Conservation (phyloP, 2,113 vertebrate species). For the Ondatra zibethicus region DNA sequence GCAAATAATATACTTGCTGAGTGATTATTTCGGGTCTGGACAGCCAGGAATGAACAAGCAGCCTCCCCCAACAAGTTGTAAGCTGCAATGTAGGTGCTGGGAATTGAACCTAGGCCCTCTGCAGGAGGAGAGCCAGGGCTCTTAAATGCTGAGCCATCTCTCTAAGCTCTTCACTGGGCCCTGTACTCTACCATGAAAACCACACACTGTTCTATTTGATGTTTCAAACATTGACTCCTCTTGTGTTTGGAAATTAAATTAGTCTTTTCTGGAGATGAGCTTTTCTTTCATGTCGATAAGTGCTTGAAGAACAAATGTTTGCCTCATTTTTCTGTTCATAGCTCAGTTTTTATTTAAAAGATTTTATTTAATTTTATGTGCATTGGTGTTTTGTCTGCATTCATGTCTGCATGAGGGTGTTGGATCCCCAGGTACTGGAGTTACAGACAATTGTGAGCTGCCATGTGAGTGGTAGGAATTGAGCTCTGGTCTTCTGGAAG, state of each 20-base stretch:
- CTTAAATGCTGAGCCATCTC: background rate
- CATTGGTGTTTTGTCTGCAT: background rate
- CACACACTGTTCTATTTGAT: background rate
- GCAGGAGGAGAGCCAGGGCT: background rate
- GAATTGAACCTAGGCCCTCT: background rate
- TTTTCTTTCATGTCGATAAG: background rate
- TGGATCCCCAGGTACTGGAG: background rate
- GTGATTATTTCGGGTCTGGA: too few relatives aligned
- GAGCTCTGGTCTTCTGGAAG: background rate
- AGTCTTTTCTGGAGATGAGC: background rate
- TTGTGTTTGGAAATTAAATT: slow-evolving; percentile 12
- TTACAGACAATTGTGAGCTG: background rate
- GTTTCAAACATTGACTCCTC: background rate
- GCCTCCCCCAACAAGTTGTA: background rate
- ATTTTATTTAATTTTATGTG: too few relatives aligned
- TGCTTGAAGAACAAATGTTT: background rate
- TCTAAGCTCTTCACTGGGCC: background rate
- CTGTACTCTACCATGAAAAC: background rate
- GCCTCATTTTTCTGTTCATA: too few relatives aligned
- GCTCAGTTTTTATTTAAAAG: background rate
- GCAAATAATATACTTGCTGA: too few relatives aligned
- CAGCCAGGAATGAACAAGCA: too few relatives aligned
- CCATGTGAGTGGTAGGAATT: background rate
- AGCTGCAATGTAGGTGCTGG: background rate
- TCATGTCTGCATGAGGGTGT: background rate